Evolutionary conservation across 2,888 invertebrate species (phyloP).

Genomic region (Perizoma flavofasciatum): DNA sequence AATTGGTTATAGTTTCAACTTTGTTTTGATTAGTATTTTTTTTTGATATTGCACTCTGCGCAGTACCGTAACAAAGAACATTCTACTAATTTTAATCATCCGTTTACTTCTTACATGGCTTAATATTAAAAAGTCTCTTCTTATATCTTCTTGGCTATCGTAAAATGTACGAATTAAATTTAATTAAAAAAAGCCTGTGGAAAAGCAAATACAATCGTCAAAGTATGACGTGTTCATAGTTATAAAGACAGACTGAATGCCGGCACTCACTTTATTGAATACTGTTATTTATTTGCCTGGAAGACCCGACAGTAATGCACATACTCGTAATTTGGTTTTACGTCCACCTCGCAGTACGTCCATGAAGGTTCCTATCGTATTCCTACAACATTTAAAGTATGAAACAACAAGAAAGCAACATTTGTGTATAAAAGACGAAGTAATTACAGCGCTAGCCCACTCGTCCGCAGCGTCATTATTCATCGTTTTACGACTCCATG

Average conservation of each 20-base stretch:
- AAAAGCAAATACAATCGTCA: conserved; percentile 17
- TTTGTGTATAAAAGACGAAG: conserved; percentile 74
- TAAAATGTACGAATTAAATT: conserved; percentile 11
- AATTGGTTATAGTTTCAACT: conserved; percentile 8
- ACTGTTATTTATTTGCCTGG: conserved; percentile 52
- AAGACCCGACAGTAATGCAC: conserved; percentile 51
- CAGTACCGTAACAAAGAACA: not conserved
- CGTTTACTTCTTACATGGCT: not conserved
- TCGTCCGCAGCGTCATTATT: conserved; percentile 82
- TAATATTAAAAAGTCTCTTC: too few relatives aligned
- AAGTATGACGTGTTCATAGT: conserved; percentile 36
- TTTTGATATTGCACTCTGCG: not conserved
- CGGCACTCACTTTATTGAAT: conserved; percentile 55
- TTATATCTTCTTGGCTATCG: not conserved
- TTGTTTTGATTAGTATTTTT: not conserved
- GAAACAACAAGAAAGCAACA: conserved; percentile 78
- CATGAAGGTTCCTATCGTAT: conserved; percentile 66
- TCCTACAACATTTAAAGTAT: conserved; percentile 71
- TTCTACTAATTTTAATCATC: not conserved
- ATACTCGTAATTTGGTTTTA: conserved; percentile 67
- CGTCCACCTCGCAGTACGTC: conserved; percentile 58
- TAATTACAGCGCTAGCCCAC: conserved; percentile 82
- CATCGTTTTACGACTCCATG: conserved; percentile 82
- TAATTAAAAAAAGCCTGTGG: conserved; percentile 3
- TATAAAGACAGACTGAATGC: conserved; percentile 42